phyloP scores from a whole-genome alignment of 92 coral and sea anemone species.

The Micromussa lordhowensis region DNA sequence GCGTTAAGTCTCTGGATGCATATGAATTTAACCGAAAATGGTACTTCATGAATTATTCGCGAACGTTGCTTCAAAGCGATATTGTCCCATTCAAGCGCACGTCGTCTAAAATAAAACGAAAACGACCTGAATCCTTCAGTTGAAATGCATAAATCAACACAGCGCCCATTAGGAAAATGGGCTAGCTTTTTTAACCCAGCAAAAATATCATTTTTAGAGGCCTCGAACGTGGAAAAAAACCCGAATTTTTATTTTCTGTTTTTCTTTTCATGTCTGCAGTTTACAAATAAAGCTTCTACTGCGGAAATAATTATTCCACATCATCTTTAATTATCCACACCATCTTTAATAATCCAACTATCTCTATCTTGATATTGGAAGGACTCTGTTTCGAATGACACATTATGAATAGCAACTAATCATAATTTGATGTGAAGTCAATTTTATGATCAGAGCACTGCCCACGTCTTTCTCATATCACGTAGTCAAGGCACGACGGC shows the following conservation, averaged over 20 bases:
- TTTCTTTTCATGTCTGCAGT: not conserved
- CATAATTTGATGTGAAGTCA: not conserved
- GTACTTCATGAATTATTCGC: too few species aligned
- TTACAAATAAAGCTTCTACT: not conserved
- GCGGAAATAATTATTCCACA: not conserved
- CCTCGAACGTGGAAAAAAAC: not conserved
- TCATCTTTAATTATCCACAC: not conserved
- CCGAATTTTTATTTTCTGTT: not conserved
- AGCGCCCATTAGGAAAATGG: not conserved
- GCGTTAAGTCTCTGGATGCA: not conserved
- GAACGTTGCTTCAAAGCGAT: too few species aligned
- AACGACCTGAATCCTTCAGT: not conserved
- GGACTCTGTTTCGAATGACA: not conserved
- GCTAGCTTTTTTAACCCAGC: not conserved
- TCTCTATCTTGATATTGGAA: not conserved
- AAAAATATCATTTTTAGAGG: not conserved
- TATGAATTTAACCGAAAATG: not conserved
- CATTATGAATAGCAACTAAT: not conserved
- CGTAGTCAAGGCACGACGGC: not conserved
- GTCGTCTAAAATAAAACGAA: too few species aligned
- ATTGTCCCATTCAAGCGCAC: too few species aligned
- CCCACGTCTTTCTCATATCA: not conserved
- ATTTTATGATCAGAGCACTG: not conserved
- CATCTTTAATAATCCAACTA: too few species aligned
- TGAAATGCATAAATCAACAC: too few species aligned